Conservation (phyloP, 2,797 vertebrate genomes). For the Acanthornis magna region DNA sequence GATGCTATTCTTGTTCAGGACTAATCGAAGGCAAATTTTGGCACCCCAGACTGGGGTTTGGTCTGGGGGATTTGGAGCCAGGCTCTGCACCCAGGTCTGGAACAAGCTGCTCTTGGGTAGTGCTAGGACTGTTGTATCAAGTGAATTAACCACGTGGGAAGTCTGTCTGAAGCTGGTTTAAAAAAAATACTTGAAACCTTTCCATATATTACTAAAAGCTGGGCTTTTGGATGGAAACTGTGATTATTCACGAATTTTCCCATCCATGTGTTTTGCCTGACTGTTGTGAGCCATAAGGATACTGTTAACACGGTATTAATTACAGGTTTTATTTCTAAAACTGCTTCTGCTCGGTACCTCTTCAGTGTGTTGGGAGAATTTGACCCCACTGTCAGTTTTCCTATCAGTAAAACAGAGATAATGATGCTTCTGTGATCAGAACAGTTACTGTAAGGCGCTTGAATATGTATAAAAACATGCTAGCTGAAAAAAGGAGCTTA, state of each 20-base stretch:
- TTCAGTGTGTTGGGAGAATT: background rate
- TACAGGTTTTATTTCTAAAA: background rate
- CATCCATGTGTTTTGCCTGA: background rate
- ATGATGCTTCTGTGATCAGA: background rate
- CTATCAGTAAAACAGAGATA: background rate
- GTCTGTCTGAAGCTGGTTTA: background rate
- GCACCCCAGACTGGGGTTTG: background rate
- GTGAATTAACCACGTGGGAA: rapidly evolving
- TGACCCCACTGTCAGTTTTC: background rate
- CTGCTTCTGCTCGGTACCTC: background rate
- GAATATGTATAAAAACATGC: background rate
- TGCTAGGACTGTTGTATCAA: background rate
- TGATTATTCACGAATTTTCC: background rate
- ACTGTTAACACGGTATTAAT: background rate
- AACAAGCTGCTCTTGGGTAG: background rate
- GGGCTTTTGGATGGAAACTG: background rate
- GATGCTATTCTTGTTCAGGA: background rate
- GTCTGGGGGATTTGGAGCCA: background rate
- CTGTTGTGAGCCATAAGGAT: background rate
- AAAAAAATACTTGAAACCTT: background rate
- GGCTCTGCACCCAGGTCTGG: background rate
- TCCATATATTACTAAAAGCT: background rate
- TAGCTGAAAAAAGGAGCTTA: background rate
- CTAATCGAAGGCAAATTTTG: background rate
- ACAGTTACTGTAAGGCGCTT: background rate